These are phyloP conservation scores for Acipenser transmontanus DNA, from an alignment of 2,797 vertebrate species.

Conservation along the genomic window DNA sequence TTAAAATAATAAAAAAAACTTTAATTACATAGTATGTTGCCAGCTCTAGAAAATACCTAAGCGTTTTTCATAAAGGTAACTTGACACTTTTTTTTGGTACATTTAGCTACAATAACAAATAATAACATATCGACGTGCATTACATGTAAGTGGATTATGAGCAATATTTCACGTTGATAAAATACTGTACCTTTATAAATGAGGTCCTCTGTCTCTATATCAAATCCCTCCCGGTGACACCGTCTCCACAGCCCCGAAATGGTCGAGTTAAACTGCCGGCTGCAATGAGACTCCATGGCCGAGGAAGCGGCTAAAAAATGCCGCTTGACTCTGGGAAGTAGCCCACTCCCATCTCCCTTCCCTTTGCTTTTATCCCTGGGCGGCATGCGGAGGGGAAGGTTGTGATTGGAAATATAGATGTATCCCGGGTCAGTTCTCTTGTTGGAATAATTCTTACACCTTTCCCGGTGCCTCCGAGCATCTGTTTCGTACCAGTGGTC, in stretches of 20 bases:
- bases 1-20: no score
- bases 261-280: slow-evolving; percentile 82
- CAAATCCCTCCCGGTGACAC: slow-evolving; percentile 81
- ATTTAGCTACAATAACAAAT: no score
- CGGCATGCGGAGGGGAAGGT: slow-evolving; percentile 79
- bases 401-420: slow-evolving; percentile 80
- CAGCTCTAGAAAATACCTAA: no score
- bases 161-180: no score
- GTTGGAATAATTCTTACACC: slow-evolving; percentile 81
- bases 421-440: slow-evolving; percentile 83
- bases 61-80: no score
- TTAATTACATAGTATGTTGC: no score
- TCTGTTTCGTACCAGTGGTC: slow-evolving; percentile 91
- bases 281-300: slow-evolving; percentile 78
- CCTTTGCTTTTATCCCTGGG: slow-evolving; percentile 54
- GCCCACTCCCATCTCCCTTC: slow-evolving; percentile 32
- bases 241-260: slow-evolving; percentile 82
- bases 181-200: slow-evolving; percentile 69
- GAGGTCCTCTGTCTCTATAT: slow-evolving; percentile 82
- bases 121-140: no score
- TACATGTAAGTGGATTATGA: no score
- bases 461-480: slow-evolving; percentile 77
- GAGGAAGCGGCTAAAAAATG: slow-evolving; percentile 58
- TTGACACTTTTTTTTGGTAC: no score
- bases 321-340: slow-evolving; percentile 42